Conservation (phyloP, 2,888 invertebrate genomes). For the Liopterus haemorrhoidalis region DNA sequence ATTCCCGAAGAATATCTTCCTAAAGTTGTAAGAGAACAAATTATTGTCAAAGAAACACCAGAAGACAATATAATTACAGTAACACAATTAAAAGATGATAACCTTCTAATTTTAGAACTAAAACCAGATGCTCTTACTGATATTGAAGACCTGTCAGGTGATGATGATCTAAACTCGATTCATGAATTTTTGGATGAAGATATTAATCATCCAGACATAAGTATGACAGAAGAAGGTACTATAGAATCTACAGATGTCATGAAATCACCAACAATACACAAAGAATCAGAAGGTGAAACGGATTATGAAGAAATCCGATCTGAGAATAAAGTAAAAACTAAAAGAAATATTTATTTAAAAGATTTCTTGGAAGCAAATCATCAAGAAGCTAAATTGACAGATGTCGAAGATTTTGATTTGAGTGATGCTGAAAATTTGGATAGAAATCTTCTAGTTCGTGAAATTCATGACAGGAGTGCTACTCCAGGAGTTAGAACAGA, state of each 20-base stretch:
- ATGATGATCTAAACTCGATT: conserved; percentile 40
- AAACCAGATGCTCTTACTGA: conserved; percentile 36
- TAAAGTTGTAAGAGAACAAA: conserved; percentile 17
- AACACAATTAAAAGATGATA: conserved; percentile 26
- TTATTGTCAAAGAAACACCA: conserved; percentile 17
- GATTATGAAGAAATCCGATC: conserved; percentile 47
- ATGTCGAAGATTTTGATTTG: conserved; percentile 45
- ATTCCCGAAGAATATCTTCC: conserved; percentile 23
- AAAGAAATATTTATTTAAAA: conserved; percentile 6
- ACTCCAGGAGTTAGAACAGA: conserved; percentile 40
- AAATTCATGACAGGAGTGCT: conserved; percentile 9
- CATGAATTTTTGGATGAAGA: conserved; percentile 31
- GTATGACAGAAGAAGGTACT: conserved; percentile 10
- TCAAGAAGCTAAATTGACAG: conserved; percentile 35
- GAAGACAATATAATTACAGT: conserved; percentile 14
- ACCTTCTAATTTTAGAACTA: conserved; percentile 21
- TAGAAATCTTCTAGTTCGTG: conserved; percentile 23
- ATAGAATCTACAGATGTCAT: conserved; percentile 11
- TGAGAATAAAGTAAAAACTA: conserved; percentile 1
- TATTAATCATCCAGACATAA: conserved; percentile 18
- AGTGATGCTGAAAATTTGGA: conserved; percentile 39
- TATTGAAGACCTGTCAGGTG: conserved; percentile 44
- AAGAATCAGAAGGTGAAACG: conserved; percentile 41
- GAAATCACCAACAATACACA: conserved; percentile 13
- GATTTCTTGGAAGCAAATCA: conserved; percentile 19